A percentile compares a stretch with the other conserved stretches of the same genome.
Evolutionary conservation across 2,113 vertebrate genomes (phyloP).

Genomic region (Thamnaconus septentrionalis): DNA sequence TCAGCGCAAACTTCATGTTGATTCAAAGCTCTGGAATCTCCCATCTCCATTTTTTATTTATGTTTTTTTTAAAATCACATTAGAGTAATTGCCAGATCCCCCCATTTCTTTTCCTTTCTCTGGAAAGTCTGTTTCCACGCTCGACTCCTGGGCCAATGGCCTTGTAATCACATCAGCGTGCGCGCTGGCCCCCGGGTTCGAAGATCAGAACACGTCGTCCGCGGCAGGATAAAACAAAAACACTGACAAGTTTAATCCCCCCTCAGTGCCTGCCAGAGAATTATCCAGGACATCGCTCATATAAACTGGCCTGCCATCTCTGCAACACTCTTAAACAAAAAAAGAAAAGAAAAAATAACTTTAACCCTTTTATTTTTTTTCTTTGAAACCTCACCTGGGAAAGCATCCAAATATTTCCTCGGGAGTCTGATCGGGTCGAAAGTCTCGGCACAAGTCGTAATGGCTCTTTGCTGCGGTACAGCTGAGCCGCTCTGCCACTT

Average conservation of each 20-base stretch:
- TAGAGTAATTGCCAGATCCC: slow-evolving; percentile 15
- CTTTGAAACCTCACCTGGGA: slow-evolving; percentile 3
- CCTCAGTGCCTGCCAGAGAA: slow-evolving; percentile 16
- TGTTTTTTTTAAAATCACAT: slow-evolving; percentile 12
- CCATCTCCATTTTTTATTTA: background rate
- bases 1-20: slow-evolving; percentile 1
- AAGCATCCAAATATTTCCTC: slow-evolving; percentile 33
- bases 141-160: slow-evolving; percentile 22
- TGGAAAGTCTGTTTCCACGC: slow-evolving; percentile 45
- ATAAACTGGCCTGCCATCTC: slow-evolving; percentile 28
- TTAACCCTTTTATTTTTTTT: background rate
- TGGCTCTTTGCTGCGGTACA: background rate
- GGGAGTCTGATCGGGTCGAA: slow-evolving; percentile 22
- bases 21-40: slow-evolving; percentile 30
- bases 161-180: slow-evolving; percentile 41
- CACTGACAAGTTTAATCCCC: background rate
- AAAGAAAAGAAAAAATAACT: background rate
- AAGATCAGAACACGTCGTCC: slow-evolving; percentile 32
- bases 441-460: slow-evolving; percentile 24
- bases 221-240: slow-evolving; percentile 15
- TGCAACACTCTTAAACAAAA: slow-evolving; percentile 23
- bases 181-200: slow-evolving; percentile 8
- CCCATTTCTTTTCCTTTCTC: background rate
- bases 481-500: slow-evolving; percentile 4
- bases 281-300: slow-evolving; percentile 39